phyloP scores from a whole-genome alignment of 2,113 vertebrate species.

The Rhombomys opimus region DNA sequence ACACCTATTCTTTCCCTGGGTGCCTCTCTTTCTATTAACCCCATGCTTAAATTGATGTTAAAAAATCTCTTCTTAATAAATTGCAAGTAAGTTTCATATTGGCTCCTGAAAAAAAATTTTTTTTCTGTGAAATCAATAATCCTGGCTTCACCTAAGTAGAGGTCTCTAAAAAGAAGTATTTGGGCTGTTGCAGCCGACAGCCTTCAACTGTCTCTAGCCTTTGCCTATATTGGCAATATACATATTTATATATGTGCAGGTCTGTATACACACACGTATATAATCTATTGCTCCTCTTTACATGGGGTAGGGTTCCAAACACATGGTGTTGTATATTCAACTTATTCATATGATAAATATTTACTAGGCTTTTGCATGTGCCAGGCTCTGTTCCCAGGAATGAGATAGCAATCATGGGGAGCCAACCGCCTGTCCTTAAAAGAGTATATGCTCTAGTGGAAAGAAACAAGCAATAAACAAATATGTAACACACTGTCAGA shows the following conservation, averaged over 20 bases:
- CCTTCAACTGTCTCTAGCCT: neutral
- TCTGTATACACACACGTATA: neutral
- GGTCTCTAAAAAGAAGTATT: neutral
- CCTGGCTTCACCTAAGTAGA: neutral
- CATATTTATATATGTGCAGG: neutral
- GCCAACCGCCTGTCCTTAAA: neutral
- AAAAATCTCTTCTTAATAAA: neutral
- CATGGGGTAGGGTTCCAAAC: neutral
- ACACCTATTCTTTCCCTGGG: neutral
- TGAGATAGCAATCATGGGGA: neutral
- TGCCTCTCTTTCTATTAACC: too few relatives aligned
- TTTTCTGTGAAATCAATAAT: neutral
- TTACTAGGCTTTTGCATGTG: constrained; percentile 18
- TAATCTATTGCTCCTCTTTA: neutral
- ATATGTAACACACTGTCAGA: neutral
- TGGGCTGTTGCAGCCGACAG: neutral
- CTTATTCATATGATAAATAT: constrained; percentile 18
- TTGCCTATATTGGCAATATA: neutral
- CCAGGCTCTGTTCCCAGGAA: neutral
- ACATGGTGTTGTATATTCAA: neutral
- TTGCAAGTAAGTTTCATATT: neutral
- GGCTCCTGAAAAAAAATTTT: neutral
- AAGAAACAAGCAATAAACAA: neutral
- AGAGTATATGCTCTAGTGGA: neutral
- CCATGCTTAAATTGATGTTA: neutral